Evolutionary conservation across 2,888 invertebrate species (phyloP).

Genomic region (Oligia latruncula): DNA sequence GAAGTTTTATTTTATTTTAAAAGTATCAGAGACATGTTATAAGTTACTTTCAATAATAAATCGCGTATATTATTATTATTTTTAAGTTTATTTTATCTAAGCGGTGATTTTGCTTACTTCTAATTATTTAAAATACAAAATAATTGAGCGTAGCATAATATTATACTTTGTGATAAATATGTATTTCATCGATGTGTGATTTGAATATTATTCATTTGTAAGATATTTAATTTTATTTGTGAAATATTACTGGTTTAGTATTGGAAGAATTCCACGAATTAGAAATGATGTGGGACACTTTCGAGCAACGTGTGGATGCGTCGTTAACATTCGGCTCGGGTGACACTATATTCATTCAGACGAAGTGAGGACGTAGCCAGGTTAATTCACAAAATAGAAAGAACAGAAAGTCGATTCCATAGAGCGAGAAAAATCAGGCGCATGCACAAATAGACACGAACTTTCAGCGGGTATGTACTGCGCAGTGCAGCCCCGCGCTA

Average conservation of each 20-base stretch:
- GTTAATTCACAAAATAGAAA: not conserved
- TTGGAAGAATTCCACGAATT: not conserved
- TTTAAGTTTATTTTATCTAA: slow-evolving; percentile 5
- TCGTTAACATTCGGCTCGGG: too few relatives aligned
- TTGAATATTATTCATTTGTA: not conserved
- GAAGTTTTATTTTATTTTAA: not conserved
- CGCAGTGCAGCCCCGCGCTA: too few relatives aligned
- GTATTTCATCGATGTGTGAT: not conserved
- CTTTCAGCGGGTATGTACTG: not conserved
- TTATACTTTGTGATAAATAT: slow-evolving; percentile 15
- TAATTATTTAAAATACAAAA: slow-evolving; percentile 54
- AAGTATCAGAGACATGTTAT: slow-evolving; percentile 44
- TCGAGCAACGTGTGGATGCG: not conserved
- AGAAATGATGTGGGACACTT: not conserved
- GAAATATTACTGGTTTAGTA: not conserved
- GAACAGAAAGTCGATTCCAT: not conserved
- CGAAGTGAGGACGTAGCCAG: not conserved
- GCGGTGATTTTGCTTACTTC: slow-evolving; percentile 12
- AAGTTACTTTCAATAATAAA: slow-evolving; percentile 7
- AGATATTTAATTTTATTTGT: not conserved
- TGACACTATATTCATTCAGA: not conserved
- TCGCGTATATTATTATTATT: not conserved
- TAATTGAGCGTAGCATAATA: slow-evolving; percentile 61
- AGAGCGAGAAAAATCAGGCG: not conserved
- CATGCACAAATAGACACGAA: not conserved